Conservation (phyloP, 1,140 invertebrate genomes). For the Drosophila simulans region DNA sequence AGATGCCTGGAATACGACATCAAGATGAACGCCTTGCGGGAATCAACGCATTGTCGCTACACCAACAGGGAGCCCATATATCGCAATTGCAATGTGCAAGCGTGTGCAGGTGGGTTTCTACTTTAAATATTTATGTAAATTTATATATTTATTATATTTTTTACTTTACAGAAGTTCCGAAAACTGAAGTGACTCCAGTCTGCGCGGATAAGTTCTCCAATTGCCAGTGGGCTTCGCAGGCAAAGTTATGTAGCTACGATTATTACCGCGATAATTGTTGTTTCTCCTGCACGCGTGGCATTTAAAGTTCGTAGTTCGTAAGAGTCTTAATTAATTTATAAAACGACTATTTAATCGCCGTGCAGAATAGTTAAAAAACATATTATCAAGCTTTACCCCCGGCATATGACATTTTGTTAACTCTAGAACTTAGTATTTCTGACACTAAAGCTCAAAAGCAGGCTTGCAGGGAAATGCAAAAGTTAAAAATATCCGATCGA, state of each 20-base stretch:
- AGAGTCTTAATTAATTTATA: slow-evolving; percentile 32
- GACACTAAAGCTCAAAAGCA: slow-evolving; percentile 42
- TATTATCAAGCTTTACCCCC: background rate
- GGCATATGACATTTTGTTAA: slow-evolving; percentile 18
- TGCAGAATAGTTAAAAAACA: background rate
- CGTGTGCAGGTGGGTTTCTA: slow-evolving; percentile 85
- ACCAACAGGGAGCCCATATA: slow-evolving; percentile 86
- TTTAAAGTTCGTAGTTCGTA: slow-evolving; percentile 16
- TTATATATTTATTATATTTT: background rate
- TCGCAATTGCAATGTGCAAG: slow-evolving; percentile 87
- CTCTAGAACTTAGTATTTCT: slow-evolving; percentile 17
- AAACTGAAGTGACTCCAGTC: slow-evolving; percentile 62
- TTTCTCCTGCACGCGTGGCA: slow-evolving; percentile 59
- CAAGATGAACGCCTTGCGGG: slow-evolving; percentile 77
- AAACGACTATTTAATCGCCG: background rate
- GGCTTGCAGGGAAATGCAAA: slow-evolving; percentile 44
- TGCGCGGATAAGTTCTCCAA: slow-evolving; percentile 91
- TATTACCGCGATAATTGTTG: slow-evolving; percentile 93
- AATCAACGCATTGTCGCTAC: slow-evolving; percentile 86
- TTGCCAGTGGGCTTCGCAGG: slow-evolving; percentile 91
- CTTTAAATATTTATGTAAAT: background rate
- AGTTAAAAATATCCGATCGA: slow-evolving; percentile 11
- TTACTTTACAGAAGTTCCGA: slow-evolving; percentile 45
- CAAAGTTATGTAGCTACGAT: slow-evolving; percentile 91
- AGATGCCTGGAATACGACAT: slow-evolving; percentile 86